Evolutionary conservation across 1,140 invertebrate species (phyloP), one percentile per base, ranked within the genome.

Genomic region (Tribolium castaneum): DNA sequence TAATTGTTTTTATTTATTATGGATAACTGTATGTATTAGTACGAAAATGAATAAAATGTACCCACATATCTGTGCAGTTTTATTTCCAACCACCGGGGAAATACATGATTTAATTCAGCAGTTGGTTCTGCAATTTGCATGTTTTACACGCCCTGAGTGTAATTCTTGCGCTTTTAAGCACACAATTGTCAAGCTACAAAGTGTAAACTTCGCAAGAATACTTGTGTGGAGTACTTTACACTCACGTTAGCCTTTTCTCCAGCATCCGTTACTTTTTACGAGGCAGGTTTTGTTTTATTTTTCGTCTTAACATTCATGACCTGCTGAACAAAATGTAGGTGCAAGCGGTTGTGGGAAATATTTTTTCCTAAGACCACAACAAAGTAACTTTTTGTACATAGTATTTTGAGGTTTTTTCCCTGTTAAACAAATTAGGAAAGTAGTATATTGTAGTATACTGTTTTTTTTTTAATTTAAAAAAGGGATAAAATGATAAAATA

Each of bases 1-100:
- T 59, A 66, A 35, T 66, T 66, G 59, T 66, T 66, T 59, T 59
- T 66, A 66, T 66, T 66, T 66, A 66, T 66, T 66, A 62, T 30
- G 25, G 39, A 9, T 66, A 39, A 66, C 30, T 66, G 59, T 66
- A 6, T 66, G 59, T 66, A 66, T 35, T 66, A 66, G 30, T 66
- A 30, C n/a, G n/a, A 35, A 66, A 66, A 22, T 66, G 54, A 66
- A 66, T 66, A 66, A 66, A 66, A 66, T 66, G 19, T 59, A 66
- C 59, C 10, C 34, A 66, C 30, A 35, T 35, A 35, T 45, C 39
- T 45, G 39, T 10, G 2, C n/a, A 45, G 39, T 45, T 10, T 10
- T 45, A 45, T 45, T 9, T 45, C 2, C 39, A 45, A 45, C n/a
- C 2, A 45, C 39, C 0, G n/a, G n/a, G 39, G n/a, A 45, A 45